Evolutionary conservation across 2,888 invertebrate genomes (phyloP).

Genomic region (Thumatha senex): DNA sequence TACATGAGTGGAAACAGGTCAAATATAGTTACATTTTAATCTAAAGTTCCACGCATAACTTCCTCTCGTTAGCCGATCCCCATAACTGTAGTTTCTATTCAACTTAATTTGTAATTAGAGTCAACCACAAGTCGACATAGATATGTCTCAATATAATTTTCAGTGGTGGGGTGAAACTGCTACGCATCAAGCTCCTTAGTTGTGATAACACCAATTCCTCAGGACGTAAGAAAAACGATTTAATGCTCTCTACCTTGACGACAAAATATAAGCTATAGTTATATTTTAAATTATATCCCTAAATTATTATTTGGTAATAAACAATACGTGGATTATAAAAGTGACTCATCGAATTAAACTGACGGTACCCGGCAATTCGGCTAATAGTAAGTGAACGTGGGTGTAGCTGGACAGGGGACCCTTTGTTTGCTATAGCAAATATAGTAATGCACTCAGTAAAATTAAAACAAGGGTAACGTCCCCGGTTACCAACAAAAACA

Average conservation of each 20-base stretch:
- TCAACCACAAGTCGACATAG: conserved; percentile 65
- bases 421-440: conserved; percentile 75
- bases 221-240: conserved; percentile 52
- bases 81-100: conserved; percentile 57
- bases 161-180: conserved; percentile 48
- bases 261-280: conserved; percentile 23
- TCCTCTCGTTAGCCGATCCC: conserved; percentile 39
- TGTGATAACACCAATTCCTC: conserved; percentile 58
- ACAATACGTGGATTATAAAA: conserved; percentile 51
- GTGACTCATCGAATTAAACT: conserved; percentile 75
- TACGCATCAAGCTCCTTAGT: conserved; percentile 52
- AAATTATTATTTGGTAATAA: conserved; percentile 43
- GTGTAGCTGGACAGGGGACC: conserved; percentile 71
- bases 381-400: conserved; percentile 64
- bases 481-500: conserved; percentile 45
- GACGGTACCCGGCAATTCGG: conserved; percentile 29
- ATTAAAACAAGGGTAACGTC: conserved; percentile 70
- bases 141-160: conserved; percentile 49
- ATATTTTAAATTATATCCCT: conserved; percentile 32
- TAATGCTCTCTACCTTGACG: conserved; percentile 40
- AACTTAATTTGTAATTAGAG: conserved; percentile 63
- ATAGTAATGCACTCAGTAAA: conserved; percentile 77
- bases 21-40: background rate
- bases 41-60: conserved; percentile 16
- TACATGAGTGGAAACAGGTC: background rate